Base-by-base conservation (phyloP, 2,888 invertebrate species). In the Mesoligia furuncula region DNA sequence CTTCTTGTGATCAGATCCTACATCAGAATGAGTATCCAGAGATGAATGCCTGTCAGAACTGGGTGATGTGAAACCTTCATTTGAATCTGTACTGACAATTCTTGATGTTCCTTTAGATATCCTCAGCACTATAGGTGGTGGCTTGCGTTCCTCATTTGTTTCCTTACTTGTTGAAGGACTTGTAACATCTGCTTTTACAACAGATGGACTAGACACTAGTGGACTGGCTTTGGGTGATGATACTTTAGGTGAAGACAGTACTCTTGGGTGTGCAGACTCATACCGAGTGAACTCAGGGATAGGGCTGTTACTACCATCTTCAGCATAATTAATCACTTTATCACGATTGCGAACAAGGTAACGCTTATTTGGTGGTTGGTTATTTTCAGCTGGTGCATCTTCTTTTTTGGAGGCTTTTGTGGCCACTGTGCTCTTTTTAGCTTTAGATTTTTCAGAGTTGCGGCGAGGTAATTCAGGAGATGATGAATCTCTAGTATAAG, bases 61-160 rank as follows among this genome's bases (percentile, higher is more conserved):
- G 75, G 97, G 97, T 72, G 97, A 97, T 85, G 96, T 97, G 70
- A 97, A 96, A 72, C 97, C 97, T 91, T 97, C 97, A 95, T 97
- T 97, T 77, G 97, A 97, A 90, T 97, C 97, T 73, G 97, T 97
- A 90, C 97, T 97, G 75, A 97, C 97, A 91, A 97, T 96, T 86
- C 97, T 97, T 71, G 97, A 97, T 77, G 97, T 97, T 72, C 97
- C 97, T 95, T 98, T 98, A 86, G 98, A 98, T 97, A 99, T 99
- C 95, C 99, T 97, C 85, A 99, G 96, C 75, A 99, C 98, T 91
- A 99, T 99, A 42, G 99, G 99, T 66, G 98, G 98, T 93, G 98
- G 98, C 87, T 97, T 97, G 54, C 95, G 92, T 86, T 96, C 96
- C 79, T 96, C 96, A 93, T 92, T 94, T 67, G 93, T 88, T 75